Base-by-base conservation (phyloP, 1,140 invertebrate species). In the Drosophila littoralis region DNA sequence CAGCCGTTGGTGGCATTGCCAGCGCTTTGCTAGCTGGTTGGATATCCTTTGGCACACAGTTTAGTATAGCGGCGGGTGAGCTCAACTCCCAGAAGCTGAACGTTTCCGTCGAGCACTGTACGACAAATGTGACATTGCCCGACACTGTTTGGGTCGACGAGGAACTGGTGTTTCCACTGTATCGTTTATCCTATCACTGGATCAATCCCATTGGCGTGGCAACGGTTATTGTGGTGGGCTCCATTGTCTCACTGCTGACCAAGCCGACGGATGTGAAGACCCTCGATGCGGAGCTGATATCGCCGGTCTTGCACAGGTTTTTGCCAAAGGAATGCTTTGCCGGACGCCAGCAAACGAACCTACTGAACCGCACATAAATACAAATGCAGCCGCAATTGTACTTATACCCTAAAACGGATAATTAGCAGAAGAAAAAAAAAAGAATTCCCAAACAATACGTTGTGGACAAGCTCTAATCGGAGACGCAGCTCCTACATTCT, bases 111-210 rank as follows among this genome's bases (percentile, higher is more conserved):
- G 88, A 91, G 8, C 79, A 75, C 15, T 94, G 93, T 75, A 36
- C 54, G 15, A 77, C 32, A 1, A 92, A 91, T 63, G 22, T 71
- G 1, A 92, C 90, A 3, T 9, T 67, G 8, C 46, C 86, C 57
- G 75, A 48, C 50, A 58, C 58, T 28, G 13, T 74, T 40, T 93
- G 92, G 90, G 86, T 91, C 28, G 92, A 93, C 77, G 93, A 93
- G 92, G 91, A 92, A 0, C 77, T 93, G 13, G 92, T 96, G 33
- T 96, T 96, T 86, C 95, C 95, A 1, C 85, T 96, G 28, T 96
- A 96, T 92, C 94, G 95, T 13, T 79, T 96, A 28, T 96, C 95
- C 1, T 96, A 96, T 81, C 95, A 96, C 80, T 96, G 97, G 95
- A 96, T 97, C 82, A 95, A 96, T 57, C 95, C 95, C 33, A 93